These are phyloP conservation scores for Latrodectus geometricus DNA, from an alignment of 1,140 invertebrate genomes.

Conservation along the genomic window DNA sequence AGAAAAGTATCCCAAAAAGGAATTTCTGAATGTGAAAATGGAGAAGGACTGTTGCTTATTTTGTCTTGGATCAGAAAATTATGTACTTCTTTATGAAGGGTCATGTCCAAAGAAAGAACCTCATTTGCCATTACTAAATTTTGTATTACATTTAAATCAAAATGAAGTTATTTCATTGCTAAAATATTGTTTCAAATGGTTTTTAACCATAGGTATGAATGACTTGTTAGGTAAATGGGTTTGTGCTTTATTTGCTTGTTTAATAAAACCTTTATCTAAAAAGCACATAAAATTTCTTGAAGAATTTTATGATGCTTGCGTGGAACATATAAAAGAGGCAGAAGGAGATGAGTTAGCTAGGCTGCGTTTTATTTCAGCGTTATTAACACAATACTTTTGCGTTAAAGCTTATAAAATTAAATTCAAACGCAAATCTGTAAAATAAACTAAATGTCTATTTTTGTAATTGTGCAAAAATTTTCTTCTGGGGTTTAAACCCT, in stretches of 20 bases:
- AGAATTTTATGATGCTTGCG: background rate
- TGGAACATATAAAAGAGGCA: background rate
- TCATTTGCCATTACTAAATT: slow-evolving; percentile 2
- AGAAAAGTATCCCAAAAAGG: background rate
- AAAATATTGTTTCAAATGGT: background rate
- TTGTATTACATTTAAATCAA: background rate
- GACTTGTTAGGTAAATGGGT: background rate
- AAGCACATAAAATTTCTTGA: background rate
- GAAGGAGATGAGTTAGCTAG: background rate
- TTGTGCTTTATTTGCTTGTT: slow-evolving; percentile 8
- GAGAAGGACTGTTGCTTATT: slow-evolving; percentile 10
- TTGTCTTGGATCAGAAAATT: background rate
- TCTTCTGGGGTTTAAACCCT: too few relatives aligned
- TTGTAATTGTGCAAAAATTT: too few relatives aligned
- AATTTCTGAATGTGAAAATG: background rate
- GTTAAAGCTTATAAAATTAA: background rate
- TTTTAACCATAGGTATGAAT: background rate
- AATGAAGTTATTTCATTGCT: background rate
- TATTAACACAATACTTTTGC: background rate
- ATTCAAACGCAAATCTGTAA: too few relatives aligned
- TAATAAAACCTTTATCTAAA: background rate
- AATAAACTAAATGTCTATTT: too few relatives aligned
- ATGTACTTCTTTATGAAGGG: background rate
- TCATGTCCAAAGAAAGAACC: background rate
- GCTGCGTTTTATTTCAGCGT: background rate